Evolutionary conservation across 2,797 vertebrate species (phyloP).

Genomic region (Lacerta viridis): DNA sequence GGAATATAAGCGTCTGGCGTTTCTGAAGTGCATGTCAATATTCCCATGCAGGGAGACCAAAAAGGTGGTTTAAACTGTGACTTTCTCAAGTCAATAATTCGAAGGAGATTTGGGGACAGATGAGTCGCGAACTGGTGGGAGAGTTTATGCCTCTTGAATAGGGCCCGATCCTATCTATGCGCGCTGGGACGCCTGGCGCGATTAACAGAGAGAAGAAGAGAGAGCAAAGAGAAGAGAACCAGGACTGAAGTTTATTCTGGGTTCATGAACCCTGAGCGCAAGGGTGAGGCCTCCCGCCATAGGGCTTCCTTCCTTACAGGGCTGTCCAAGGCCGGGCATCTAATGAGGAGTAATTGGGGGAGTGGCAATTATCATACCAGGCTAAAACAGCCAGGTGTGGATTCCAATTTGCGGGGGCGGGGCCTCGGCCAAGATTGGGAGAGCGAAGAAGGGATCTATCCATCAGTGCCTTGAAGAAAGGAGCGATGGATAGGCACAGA

Average conservation of each 20-base stretch:
- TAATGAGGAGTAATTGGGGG: neutral
- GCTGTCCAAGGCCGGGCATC: neutral
- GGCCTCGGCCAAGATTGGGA: neutral
- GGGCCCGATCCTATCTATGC: no score
- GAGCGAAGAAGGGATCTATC: no score
- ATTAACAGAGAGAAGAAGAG: no score
- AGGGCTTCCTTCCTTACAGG: neutral
- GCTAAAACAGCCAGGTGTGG: rapidly evolving
- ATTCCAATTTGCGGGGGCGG: no score
- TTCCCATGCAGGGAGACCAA: neutral
- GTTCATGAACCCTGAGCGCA: neutral
- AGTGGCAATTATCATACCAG: neutral
- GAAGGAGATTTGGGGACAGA: neutral
- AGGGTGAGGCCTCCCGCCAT: neutral
- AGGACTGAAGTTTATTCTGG: neutral
- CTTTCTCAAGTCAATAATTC: neutral
- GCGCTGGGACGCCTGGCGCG: no score
- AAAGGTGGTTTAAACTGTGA: neutral
- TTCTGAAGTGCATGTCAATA: no score
- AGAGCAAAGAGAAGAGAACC: no score
- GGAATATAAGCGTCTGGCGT: neutral
- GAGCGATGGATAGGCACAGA: neutral
- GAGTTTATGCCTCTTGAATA: neutral
- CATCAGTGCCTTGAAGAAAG: no score
- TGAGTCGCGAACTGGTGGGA: neutral